Conservation (phyloP, 2,113 vertebrate species). For the Perca fluviatilis region DNA sequence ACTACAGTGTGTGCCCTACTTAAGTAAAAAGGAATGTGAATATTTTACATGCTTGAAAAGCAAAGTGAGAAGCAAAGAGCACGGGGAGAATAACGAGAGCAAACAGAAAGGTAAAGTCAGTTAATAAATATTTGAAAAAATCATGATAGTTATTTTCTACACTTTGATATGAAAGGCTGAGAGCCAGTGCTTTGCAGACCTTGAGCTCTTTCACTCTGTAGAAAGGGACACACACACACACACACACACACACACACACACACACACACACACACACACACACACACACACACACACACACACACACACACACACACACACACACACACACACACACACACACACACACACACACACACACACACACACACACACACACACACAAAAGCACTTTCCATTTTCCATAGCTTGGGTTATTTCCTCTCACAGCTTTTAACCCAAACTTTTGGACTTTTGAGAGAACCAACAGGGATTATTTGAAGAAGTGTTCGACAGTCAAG, state of each 20-base stretch:
- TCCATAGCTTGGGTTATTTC: neutral
- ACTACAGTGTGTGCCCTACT: neutral
- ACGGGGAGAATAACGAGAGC: neutral
- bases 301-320: neutral
- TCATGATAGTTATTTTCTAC: neutral
- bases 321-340: neutral
- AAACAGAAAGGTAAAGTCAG: neutral
- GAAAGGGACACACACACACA: neutral
- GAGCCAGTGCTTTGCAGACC: neutral
- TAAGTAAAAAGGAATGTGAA: slow-evolving; percentile 13
- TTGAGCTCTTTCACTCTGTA: neutral
- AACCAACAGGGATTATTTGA: no score
- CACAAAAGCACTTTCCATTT: neutral
- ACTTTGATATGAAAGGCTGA: neutral
- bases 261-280: no score
- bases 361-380: neutral
- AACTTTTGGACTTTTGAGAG: neutral
- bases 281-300: neutral
- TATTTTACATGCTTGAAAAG: slow-evolving; percentile 4
- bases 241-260: neutral
- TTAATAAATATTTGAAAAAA: neutral
- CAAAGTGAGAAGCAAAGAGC: slow-evolving; percentile 10
- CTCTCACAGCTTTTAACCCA: neutral
- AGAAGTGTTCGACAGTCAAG: neutral
- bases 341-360: neutral